These are phyloP conservation scores for Solenopsis invicta DNA, from an alignment of 1,140 invertebrate species.

Conservation along the genomic window DNA sequence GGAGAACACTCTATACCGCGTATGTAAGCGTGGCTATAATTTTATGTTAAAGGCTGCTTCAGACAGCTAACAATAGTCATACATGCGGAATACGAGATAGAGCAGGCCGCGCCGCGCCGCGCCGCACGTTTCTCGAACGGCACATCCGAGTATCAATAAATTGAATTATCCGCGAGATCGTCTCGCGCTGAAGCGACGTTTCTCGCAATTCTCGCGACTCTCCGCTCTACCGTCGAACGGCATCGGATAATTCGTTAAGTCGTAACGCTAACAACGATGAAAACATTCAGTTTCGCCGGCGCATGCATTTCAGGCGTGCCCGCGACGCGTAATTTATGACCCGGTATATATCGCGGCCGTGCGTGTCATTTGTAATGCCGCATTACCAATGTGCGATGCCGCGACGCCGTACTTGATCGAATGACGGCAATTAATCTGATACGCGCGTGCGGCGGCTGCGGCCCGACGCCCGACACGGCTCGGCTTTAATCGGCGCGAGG, in stretches of 20 bases:
- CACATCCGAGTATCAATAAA: constrained; percentile 29
- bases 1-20: neutral
- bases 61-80: constrained; percentile 13
- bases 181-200: neutral
- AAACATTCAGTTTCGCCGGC: constrained; percentile 27
- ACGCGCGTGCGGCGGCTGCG: constrained; percentile 6
- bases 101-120: neutral
- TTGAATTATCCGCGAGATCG: constrained; percentile 2
- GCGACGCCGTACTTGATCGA: constrained; percentile 59
- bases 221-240: neutral
- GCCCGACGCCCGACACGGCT: constrained; percentile 10
- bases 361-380: constrained; percentile 63
- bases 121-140: neutral
- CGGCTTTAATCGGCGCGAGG: constrained; percentile 51
- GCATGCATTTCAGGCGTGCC: neutral
- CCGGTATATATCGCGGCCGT: constrained; percentile 40
- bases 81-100: neutral
- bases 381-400: constrained; percentile 58
- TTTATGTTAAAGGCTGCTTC: constrained; percentile 5
- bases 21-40: neutral
- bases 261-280: constrained; percentile 37
- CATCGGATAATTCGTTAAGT: constrained; percentile 41
- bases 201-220: constrained; percentile 24
- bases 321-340: constrained; percentile 53
- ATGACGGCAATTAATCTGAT: constrained; percentile 56